Conservation (phyloP, 2,888 invertebrate species). For the Xanthorhoe spadicearia region DNA sequence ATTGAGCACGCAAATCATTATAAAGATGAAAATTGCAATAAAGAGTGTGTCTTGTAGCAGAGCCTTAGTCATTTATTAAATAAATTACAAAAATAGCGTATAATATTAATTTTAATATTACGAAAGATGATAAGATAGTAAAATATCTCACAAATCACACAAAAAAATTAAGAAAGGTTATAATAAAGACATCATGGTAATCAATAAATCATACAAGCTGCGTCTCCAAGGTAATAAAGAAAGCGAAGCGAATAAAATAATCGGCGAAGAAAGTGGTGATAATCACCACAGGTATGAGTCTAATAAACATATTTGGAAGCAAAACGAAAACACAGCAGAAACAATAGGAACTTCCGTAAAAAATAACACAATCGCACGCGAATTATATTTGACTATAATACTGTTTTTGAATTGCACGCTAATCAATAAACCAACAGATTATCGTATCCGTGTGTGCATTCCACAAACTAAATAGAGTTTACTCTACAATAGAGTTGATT, state of each 20-base stretch:
- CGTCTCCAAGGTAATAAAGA: conserved; percentile 62
- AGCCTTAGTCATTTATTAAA: no score
- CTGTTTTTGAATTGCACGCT: neutral
- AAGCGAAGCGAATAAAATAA: conserved; percentile 76
- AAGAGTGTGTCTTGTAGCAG: neutral
- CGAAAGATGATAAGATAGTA: neutral
- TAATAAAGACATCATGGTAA: conserved; percentile 9
- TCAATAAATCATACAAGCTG: conserved; percentile 41
- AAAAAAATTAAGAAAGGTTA: neutral
- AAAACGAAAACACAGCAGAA: conserved; percentile 19
- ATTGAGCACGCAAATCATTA: no score
- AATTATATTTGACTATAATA: neutral
- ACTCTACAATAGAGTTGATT: conserved; percentile 6
- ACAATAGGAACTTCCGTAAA: conserved; percentile 5
- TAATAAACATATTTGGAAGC: conserved; percentile 37
- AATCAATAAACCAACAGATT: neutral
- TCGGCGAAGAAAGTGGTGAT: conserved; percentile 75
- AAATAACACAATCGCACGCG: neutral
- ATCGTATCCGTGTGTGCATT: neutral
- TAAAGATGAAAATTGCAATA: neutral
- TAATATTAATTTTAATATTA: no score
- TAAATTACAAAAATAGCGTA: no score
- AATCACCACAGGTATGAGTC: conserved; percentile 66
- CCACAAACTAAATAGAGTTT: neutral
- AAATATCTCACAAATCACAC: neutral